Evolutionary conservation across 1,140 invertebrate genomes (phyloP).

Genomic region (Eriosoma lanigerum): DNA sequence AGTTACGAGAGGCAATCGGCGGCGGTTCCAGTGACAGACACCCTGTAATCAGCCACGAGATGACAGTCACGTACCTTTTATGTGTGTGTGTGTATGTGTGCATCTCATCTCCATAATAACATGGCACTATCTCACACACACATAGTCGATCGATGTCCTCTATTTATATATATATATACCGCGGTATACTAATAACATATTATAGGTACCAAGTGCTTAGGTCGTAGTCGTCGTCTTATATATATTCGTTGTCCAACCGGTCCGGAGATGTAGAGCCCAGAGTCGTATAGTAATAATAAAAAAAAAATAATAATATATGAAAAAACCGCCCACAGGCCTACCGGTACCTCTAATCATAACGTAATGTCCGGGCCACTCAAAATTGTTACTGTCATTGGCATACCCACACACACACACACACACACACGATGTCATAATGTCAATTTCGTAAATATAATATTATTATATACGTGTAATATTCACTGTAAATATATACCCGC

Average conservation of each 20-base stretch:
- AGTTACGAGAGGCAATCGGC: constrained; percentile 25
- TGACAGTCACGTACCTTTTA: constrained; percentile 51
- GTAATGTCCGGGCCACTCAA: constrained; percentile 49
- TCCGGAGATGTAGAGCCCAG: neutral
- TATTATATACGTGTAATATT: no score
- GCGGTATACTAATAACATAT: constrained; percentile 21
- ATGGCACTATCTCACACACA: neutral
- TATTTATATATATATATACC: neutral
- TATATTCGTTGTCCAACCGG: constrained; percentile 21
- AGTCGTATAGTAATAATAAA: neutral
- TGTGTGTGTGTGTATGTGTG: neutral
- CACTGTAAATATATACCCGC: neutral
- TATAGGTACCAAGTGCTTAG: constrained; percentile 29
- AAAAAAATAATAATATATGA: neutral
- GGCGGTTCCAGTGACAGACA: constrained; percentile 46
- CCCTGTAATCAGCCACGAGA: constrained; percentile 50
- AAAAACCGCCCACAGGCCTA: constrained; percentile 49
- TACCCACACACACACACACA: neutral
- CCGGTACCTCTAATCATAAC: constrained; percentile 48
- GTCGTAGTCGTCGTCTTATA: constrained; percentile 1
- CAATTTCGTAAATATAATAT: constrained; percentile 29
- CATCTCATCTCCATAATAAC: constrained; percentile 50
- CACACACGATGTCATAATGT: constrained; percentile 34
- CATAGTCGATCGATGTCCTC: constrained; percentile 48
- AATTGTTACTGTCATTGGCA: constrained; percentile 52